Evolutionary conservation across 1,140 invertebrate genomes (phyloP).

Genomic region (Cyclargus thomasi): DNA sequence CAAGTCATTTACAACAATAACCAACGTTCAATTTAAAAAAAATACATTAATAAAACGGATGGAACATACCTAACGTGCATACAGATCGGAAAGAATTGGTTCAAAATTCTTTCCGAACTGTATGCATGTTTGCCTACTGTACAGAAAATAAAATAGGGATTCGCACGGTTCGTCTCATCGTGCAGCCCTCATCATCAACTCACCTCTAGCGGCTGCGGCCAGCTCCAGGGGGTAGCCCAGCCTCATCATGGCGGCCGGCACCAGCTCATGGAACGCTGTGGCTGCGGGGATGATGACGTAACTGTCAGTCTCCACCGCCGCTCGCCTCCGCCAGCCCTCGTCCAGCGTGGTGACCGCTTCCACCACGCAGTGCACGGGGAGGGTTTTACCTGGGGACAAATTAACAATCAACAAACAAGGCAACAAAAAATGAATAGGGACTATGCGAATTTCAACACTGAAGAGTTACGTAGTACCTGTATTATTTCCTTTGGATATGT

Average conservation of each 20-base stretch:
- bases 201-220: conserved; percentile 87
- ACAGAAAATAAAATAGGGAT: no score
- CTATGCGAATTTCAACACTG: no score
- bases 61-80: no score
- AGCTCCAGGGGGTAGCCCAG: conserved; percentile 87
- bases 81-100: no score
- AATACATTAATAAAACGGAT: no score
- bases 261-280: conserved; percentile 89
- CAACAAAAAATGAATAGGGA: neutral
- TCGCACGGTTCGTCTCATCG: no score
- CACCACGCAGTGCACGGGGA: conserved; percentile 94
- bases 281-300: conserved; percentile 94
- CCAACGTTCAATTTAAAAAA: no score
- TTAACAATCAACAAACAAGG: neutral
- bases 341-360: conserved; percentile 85
- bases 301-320: conserved; percentile 89
- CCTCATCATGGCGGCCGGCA: conserved; percentile 84
- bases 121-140: no score
- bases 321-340: conserved; percentile 77
- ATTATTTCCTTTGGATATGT: no score
- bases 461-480: no score
- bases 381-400: conserved; percentile 85
- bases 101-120: no score
- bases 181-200: conserved; percentile 1
- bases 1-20: no score